These are phyloP conservation scores for Lagopus leucura DNA, from an alignment of 2,113 vertebrate species.

Conservation along the genomic window DNA sequence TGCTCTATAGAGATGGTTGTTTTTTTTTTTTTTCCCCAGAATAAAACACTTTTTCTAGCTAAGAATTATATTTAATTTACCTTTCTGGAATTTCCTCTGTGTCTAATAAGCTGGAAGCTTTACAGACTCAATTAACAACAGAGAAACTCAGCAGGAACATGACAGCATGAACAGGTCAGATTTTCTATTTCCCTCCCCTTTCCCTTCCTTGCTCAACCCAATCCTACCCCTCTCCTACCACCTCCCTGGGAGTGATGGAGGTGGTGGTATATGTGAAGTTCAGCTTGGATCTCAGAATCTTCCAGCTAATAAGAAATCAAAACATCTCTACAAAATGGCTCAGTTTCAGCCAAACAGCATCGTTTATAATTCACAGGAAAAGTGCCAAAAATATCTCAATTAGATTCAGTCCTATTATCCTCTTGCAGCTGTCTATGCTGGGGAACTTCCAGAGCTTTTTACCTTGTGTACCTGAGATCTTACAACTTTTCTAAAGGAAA, in stretches of 20 bases:
- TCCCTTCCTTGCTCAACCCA: background rate
- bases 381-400: conserved; percentile 17
- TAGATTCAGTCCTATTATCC: background rate
- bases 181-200: background rate
- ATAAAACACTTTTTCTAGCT: background rate
- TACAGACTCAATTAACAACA: background rate
- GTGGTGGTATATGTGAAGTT: background rate
- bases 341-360: background rate
- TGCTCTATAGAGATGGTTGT: background rate
- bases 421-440: background rate
- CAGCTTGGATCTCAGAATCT: background rate
- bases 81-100: background rate
- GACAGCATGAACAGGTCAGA: background rate
- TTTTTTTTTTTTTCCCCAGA: background rate
- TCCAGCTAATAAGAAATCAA: background rate
- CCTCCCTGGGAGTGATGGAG: background rate
- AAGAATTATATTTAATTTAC: background rate
- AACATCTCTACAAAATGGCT: background rate
- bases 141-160: background rate
- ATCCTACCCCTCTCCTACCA: background rate
- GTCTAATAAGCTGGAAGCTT: background rate
- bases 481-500: background rate
- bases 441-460: background rate
- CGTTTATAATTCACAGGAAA: background rate
- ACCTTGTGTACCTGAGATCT: background rate